Evolutionary conservation across 1,140 invertebrate species (phyloP).

Genomic region (Pentalonia nigronervosa): DNA sequence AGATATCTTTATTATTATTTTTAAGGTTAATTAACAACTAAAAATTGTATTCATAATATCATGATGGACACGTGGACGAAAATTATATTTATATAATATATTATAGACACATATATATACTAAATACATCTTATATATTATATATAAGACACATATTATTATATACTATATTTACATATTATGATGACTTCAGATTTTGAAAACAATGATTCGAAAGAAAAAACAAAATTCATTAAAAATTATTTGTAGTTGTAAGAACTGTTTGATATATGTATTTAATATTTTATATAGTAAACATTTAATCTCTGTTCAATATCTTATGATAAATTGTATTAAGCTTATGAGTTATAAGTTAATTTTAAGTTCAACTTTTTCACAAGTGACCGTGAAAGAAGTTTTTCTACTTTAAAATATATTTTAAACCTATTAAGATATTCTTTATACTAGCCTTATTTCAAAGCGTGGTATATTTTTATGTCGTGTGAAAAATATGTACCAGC

Average conservation of each 20-base stretch:
- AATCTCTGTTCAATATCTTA: background rate
- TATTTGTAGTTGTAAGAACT: background rate
- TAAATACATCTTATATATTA: too few relatives aligned
- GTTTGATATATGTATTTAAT: background rate
- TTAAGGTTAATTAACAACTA: too few relatives aligned
- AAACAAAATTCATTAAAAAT: background rate
- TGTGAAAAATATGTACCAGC: background rate
- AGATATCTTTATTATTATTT: too few relatives aligned
- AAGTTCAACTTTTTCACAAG: background rate
- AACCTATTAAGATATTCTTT: background rate
- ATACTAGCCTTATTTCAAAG: background rate
- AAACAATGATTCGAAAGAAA: background rate
- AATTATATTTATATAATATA: too few relatives aligned
- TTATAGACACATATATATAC: too few relatives aligned
- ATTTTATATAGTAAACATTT: background rate
- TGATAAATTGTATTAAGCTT: background rate
- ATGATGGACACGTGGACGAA: too few relatives aligned
- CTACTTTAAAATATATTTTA: background rate
- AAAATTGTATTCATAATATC: too few relatives aligned
- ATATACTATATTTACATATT: too few relatives aligned
- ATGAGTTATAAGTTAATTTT: background rate
- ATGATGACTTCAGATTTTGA: too few relatives aligned
- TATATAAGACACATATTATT: too few relatives aligned
- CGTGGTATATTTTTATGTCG: background rate
- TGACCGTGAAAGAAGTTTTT: constrained; percentile 3